Percentiles rank a stretch among this genome's conserved stretches.
Conservation (phyloP, 1,140 invertebrate genomes). For the Eriocheir sinensis region DNA sequence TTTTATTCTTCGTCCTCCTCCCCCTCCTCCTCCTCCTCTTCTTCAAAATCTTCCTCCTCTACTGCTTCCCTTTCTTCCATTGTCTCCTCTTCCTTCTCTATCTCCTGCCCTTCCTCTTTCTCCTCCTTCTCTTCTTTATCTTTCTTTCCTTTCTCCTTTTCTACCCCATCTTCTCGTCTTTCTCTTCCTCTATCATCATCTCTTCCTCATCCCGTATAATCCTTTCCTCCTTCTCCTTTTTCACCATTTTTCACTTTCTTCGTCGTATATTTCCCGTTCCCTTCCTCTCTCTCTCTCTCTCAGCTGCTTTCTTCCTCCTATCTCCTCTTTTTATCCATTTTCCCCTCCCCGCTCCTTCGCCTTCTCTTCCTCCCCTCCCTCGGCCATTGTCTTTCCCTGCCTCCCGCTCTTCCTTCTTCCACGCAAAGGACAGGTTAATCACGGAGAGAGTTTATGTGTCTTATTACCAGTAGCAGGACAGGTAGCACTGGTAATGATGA, state of each 20-base stretch:
- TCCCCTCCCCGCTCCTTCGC: not conserved
- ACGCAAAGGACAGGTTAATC: not conserved
- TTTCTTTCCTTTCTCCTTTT: not conserved
- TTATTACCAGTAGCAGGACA: not conserved
- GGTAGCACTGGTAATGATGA: not conserved
- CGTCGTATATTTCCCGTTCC: not conserved
- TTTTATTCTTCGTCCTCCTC: not conserved
- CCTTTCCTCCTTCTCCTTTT: no score
- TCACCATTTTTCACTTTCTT: not conserved
- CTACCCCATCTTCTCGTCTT: not conserved
- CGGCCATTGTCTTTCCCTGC: no score
- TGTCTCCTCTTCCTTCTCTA: not conserved
- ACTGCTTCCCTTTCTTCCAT: not conserved
- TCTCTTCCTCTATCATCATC: no score
- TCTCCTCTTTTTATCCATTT: not conserved
- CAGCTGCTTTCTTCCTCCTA: no score
- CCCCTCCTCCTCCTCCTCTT: not conserved
- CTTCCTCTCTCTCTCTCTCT: not conserved
- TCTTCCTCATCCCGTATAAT: no score
- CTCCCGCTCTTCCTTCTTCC: not conserved
- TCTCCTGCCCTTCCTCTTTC: not conserved
- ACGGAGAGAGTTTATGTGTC: not conserved
- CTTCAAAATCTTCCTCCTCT: not conserved
- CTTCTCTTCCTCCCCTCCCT: no score
- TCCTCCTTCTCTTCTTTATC: not conserved